These are phyloP conservation scores for Ophioninae sp. DNA, from an alignment of 2,888 invertebrate species.

Conservation along the genomic window DNA sequence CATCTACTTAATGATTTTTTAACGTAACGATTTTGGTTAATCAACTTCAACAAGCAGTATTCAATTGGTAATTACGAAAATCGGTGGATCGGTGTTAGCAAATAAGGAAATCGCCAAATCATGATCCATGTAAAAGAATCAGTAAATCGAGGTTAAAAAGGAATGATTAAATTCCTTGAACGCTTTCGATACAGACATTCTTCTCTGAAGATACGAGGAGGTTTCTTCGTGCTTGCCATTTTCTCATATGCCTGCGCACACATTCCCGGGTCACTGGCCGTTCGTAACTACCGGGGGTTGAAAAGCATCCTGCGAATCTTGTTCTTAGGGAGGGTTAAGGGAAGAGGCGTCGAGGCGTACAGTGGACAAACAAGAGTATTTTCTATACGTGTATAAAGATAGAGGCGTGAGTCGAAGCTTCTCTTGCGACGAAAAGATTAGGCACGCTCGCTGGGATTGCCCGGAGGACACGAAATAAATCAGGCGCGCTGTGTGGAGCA, in stretches of 20 bases:
- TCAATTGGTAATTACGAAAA: no score
- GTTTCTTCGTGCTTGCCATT: not conserved
- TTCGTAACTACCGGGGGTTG: not conserved
- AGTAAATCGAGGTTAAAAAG: not conserved
- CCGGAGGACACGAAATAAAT: conserved; percentile 73
- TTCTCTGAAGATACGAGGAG: not conserved
- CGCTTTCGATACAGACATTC: not conserved
- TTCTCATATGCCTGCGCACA: not conserved
- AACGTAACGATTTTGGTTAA: no score
- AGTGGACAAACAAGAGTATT: conserved; percentile 7
- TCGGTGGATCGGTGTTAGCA: no score
- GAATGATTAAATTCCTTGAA: not conserved
- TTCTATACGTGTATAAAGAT: conserved; percentile 17
- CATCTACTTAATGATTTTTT: no score
- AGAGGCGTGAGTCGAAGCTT: conserved; percentile 21
- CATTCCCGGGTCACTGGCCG: not conserved
- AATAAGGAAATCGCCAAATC: no score
- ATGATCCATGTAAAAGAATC: no score
- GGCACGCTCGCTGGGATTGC: conserved; percentile 72
- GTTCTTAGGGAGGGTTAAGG: not conserved
- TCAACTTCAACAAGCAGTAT: no score
- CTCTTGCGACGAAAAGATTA: conserved; percentile 65
- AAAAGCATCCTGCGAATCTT: not conserved
- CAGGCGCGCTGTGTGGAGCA: conserved; percentile 67
- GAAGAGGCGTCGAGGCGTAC: conserved; percentile 17